Base-by-base conservation (phyloP, 1,140 invertebrate genomes). In the Euschistus heros region DNA sequence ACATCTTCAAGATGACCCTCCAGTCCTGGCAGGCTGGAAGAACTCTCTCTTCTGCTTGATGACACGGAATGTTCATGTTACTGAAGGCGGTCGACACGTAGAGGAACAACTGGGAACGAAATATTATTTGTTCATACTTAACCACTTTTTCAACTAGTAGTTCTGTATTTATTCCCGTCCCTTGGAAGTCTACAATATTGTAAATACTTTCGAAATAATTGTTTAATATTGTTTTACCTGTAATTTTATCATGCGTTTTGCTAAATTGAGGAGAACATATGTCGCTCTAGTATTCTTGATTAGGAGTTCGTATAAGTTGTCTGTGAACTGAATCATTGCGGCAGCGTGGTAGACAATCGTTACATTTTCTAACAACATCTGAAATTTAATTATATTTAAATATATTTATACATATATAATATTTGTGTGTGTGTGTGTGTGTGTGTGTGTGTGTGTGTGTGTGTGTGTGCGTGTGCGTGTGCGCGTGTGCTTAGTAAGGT, bases 11-110 rank as follows among this genome's bases (percentile, higher is more conserved):
- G n/a, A 62, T 42, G 5, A 47, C 61, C 18, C 44, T 44, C 61
- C 61, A 62, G 44, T 62, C 61, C 13, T 46, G 37, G 7, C 20
- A 18, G 7, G 61, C 37, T 46, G 61, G 61, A 24, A 44, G 20
- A 10, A 62, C 13, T 33, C 30, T 62, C 24, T 62, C 61, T 44
- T 62, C 61, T 24, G 6, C 18, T 24, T 46, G 5, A 20, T 18
- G 3, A 10, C 20, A 22, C 1, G 37, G 37, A 13, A 22, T 62
- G 37, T 46, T 24, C 33, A 42, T 44, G 42, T 62, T 62, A 14
- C 37, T 62, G 42, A 22, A 62, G 37, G 37, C 20, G 3, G 61
- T 62, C 2, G 61, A 62, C 4, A 46, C 61, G 18, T 62, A 24
- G 0, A 62, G 33, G 14, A 62, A 62, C 6, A 42, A 24, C 61